These are phyloP conservation scores for Oxyscelio sp. DNA, from an alignment of 2,888 invertebrate species.

Conservation along the genomic window DNA sequence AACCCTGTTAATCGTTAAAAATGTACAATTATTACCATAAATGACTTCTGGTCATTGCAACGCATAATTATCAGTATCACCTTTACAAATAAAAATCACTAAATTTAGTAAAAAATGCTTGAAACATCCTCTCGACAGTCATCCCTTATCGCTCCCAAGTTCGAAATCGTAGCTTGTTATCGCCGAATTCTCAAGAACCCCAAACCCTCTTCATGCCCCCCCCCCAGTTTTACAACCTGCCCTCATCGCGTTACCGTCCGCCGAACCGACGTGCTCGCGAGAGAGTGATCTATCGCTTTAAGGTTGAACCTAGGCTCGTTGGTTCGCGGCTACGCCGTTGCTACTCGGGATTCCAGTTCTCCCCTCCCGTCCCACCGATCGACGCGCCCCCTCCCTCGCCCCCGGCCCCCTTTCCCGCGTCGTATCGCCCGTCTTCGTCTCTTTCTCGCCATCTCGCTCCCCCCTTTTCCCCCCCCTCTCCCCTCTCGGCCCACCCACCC, in stretches of 20 bases:
- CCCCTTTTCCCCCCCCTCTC: constrained; percentile 77
- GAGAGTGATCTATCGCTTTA: constrained; percentile 88
- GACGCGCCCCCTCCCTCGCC: constrained; percentile 59
- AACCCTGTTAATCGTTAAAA: no score
- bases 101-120: no score
- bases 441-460: constrained; percentile 67
- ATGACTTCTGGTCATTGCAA: no score
- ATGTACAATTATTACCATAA: no score
- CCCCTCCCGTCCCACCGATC: constrained; percentile 76
- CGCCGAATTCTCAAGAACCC: no score
- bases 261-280: constrained; percentile 71
- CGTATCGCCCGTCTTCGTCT: constrained; percentile 52
- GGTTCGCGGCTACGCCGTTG: constrained; percentile 88
- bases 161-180: no score
- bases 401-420: constrained; percentile 50
- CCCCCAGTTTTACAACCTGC: no score
- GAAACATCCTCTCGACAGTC: no score
- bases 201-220: no score
- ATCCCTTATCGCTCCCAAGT: no score
- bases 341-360: constrained; percentile 88
- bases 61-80: no score
- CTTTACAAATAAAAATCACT: no score
- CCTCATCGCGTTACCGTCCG: constrained; percentile 47
- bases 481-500: constrained; percentile 82
- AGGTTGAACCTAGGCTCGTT: constrained; percentile 87